phyloP scores from a whole-genome alignment of 2,888 invertebrate species.

The Agrilus biguttatus region DNA sequence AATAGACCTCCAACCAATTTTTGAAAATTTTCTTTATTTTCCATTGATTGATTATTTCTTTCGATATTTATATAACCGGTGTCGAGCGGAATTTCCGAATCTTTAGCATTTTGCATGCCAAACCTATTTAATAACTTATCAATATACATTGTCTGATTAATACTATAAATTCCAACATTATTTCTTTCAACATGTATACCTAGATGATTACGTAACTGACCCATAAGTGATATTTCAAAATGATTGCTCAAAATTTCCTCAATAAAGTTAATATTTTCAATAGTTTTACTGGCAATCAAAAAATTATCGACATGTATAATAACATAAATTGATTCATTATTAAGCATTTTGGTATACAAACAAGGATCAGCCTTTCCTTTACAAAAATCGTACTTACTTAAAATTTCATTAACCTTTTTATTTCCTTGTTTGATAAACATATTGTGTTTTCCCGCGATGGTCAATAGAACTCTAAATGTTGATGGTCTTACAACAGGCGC shows the following conservation, averaged over 20 bases:
- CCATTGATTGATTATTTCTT: no score
- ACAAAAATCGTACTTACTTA: conserved; percentile 1
- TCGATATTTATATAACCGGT: no score
- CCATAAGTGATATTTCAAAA: conserved; percentile 1
- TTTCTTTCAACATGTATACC: not conserved
- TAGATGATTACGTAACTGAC: not conserved
- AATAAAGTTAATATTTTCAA: not conserved
- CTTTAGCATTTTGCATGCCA: not conserved
- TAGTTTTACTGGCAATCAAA: not conserved
- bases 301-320: conserved; percentile 2
- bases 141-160: conserved; percentile 1
- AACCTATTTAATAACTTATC: not conserved
- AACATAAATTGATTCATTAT: conserved; percentile 2
- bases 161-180: not conserved
- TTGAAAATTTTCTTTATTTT: no score
- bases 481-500: no score
- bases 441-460: no score
- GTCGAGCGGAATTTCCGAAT: no score
- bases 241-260: not conserved
- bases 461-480: no score
- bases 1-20: no score
- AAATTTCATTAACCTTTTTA: conserved; percentile 1
- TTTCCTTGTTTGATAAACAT: not conserved
- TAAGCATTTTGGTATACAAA: not conserved
- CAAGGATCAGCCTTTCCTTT: not conserved